These are phyloP conservation scores for Orestias chungarensis DNA, from an alignment of 2,797 vertebrate species.

Conservation along the genomic window DNA sequence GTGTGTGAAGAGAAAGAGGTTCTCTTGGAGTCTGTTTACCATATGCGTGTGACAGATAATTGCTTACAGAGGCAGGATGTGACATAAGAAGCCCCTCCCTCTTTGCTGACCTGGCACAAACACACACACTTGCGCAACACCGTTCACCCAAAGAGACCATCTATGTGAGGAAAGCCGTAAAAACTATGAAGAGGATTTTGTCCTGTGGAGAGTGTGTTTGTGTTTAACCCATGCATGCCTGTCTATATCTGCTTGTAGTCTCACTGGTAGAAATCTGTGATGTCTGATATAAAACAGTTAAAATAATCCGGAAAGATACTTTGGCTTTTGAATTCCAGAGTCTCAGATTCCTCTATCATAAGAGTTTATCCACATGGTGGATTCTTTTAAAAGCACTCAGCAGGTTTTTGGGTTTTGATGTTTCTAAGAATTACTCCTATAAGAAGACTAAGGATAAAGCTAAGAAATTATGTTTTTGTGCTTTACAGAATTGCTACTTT, in stretches of 20 bases:
- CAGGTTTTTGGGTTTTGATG: not conserved
- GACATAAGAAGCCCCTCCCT: constrained; percentile 66
- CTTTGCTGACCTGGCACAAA: constrained; percentile 69
- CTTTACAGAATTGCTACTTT: not conserved
- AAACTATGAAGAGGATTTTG: constrained; percentile 66
- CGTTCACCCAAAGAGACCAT: constrained; percentile 59
- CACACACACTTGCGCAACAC: constrained; percentile 39
- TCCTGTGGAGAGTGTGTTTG: constrained; percentile 35
- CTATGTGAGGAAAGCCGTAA: constrained; percentile 59
- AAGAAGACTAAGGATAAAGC: not conserved
- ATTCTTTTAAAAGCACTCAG: not conserved
- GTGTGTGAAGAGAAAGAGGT: constrained; percentile 10
- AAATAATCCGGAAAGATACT: not conserved
- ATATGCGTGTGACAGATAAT: constrained; percentile 76
- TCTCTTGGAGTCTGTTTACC: constrained; percentile 45
- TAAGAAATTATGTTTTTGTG: not conserved
- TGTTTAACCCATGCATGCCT: not conserved
- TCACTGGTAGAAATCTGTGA: constrained; percentile 19
- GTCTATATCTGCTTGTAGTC: constrained; percentile 7
- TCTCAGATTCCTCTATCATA: not conserved
- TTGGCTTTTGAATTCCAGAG: not conserved
- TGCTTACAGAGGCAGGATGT: constrained; percentile 79
- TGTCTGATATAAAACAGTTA: constrained; percentile 31
- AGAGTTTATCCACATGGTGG: not conserved
- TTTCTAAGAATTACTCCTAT: not conserved